Base-by-base conservation (phyloP, 2,797 vertebrate genomes). In the Danio jaintianensis region DNA sequence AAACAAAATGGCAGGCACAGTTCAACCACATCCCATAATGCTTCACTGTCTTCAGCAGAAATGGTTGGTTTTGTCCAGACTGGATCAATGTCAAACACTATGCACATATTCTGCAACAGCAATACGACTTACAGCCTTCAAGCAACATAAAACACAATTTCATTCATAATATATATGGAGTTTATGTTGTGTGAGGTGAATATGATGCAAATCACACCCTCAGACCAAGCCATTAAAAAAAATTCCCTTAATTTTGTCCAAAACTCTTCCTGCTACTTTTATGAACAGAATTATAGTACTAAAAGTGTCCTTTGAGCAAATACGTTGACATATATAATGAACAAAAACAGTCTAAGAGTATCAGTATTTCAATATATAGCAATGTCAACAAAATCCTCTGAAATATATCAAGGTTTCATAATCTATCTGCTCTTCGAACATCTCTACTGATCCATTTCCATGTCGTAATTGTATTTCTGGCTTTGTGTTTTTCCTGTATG, bases 401-500 rank as follows among this genome's bases (percentile, higher is more conserved):
- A 29, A 67, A 16, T 9, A 13, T 40, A 5, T 59, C 7, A 20
- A 56, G 40, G 18, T 59, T 59, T 73, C 15, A 2, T 15, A 10
- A 13, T 48, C 22, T 5, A 62, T 62, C 22, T 45, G 15, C 62
- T 47, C 20, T 67, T 16, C 4, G 53, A 18, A 42, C 15, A 0
- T 52, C 18, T 52, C 12, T 22, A 16, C 36, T 53, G 18, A 29
- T 56, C 55, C 56, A 4, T 20, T 74, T 42, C 7, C 59, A 52
- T 68, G 38, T 58, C 62, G 45, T n/a, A 58, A 42, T 68, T 72
- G 29, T 29, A 29, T 29, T 48, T 75, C 18, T 53, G 12, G 11
- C 63, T 47, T 64, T 77, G 72, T 83, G 52, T 69, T 50, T 68
- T 53, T 55, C 48, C 45, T 64, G n/a, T 58, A 20, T 56, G 11